phyloP scores from a whole-genome alignment of 2,113 vertebrate genomes.

The Lagopus muta region DNA sequence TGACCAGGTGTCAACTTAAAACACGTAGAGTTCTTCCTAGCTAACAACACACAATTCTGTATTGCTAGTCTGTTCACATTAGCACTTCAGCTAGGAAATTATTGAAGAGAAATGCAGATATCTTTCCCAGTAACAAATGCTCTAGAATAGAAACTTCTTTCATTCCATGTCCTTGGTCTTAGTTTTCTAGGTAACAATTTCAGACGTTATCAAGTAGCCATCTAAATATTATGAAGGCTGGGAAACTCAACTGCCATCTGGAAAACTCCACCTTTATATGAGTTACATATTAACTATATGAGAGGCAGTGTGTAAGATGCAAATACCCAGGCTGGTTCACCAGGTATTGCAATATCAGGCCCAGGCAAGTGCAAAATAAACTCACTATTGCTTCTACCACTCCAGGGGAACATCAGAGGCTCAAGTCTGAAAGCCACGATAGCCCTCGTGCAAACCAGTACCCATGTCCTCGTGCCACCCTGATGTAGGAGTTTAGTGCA shows the following conservation, averaged over 20 bases:
- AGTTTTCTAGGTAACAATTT: not conserved
- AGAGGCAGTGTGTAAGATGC: accelerated
- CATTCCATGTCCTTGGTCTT: not conserved
- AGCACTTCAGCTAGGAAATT: not conserved
- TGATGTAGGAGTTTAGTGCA: not conserved
- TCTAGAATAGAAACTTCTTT: not conserved
- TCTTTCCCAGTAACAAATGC: not conserved
- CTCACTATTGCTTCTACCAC: not conserved
- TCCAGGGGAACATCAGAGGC: not conserved
- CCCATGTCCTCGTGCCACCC: not conserved
- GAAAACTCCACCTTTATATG: not conserved
- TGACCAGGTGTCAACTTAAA: not conserved
- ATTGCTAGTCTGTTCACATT: not conserved
- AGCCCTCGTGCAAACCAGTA: not conserved
- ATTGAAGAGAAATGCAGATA: not conserved
- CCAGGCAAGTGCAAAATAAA: not conserved
- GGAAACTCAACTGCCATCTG: not conserved
- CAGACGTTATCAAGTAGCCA: not conserved
- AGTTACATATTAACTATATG: not conserved
- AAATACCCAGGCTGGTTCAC: not conserved
- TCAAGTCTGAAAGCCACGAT: not conserved
- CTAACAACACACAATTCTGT: not conserved
- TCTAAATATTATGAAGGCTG: not conserved
- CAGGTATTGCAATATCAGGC: not conserved
- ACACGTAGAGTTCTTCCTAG: not conserved